Evolutionary conservation across 2,797 vertebrate species (phyloP).

Genomic region (Hippocampus kuda): DNA sequence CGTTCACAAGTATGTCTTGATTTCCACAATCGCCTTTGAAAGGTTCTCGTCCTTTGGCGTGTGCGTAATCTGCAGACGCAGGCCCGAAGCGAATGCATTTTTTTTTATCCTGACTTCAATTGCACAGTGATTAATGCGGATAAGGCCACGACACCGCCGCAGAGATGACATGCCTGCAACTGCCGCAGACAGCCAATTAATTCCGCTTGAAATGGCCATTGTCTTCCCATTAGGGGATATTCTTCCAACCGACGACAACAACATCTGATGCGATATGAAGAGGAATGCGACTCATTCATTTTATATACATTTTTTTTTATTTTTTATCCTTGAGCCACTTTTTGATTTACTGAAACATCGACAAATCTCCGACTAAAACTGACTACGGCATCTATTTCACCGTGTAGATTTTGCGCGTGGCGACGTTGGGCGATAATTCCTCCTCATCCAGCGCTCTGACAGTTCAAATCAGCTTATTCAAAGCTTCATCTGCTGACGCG

Average conservation of each 20-base stretch:
- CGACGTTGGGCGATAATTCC: constrained; percentile 16
- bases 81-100: constrained; percentile 31
- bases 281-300: constrained; percentile 20
- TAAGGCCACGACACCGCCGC: constrained; percentile 18
- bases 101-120: constrained; percentile 34
- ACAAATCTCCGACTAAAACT: constrained; percentile 23
- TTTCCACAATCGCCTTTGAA: constrained; percentile 20
- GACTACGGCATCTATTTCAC: constrained; percentile 13
- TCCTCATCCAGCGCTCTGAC: constrained; percentile 13
- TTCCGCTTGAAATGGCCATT: constrained; percentile 19
- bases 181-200: constrained; percentile 22
- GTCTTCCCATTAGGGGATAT: constrained; percentile 16
- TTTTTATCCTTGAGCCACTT: constrained; percentile 20
- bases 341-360: constrained; percentile 19
- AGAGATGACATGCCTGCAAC: constrained; percentile 24
- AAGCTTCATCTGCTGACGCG: constrained; percentile 15
- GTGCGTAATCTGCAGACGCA: constrained; percentile 18
- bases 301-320: neutral
- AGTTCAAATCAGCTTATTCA: constrained; percentile 12
- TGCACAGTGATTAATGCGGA: constrained; percentile 35
- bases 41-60: constrained; percentile 28
- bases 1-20: neutral
- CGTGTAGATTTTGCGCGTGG: constrained; percentile 26
- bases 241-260: constrained; percentile 8
- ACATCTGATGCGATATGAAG: constrained; percentile 12